Evolutionary conservation across 2,888 invertebrate genomes (phyloP), one percentile per base, ranked within the genome.

Genomic region (Osedax fenrisi): DNA sequence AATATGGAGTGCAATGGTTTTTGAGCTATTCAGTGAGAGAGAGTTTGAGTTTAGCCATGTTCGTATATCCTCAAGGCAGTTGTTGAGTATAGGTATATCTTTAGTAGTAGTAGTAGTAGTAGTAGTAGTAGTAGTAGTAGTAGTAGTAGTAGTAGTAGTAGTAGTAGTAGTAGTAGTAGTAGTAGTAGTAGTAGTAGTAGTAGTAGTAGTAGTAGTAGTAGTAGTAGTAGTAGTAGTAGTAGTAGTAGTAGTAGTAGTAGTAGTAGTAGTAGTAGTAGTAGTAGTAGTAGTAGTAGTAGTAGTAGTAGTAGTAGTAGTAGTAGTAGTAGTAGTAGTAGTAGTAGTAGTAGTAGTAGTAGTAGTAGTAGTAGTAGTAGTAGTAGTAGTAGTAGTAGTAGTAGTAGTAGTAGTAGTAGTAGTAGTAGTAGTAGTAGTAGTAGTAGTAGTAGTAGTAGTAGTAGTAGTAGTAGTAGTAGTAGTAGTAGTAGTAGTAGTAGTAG

Each of bases 61-160:
- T n/a, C n/a, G n/a, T n/a, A n/a, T n/a, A n/a, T n/a, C n/a, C n/a
- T n/a, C n/a, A n/a, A n/a, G n/a, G n/a, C n/a, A n/a, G n/a, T n/a
- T n/a, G n/a, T n/a, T n/a, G n/a, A n/a, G n/a, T n/a, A n/a, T n/a
- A n/a, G n/a, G n/a, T n/a, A n/a, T n/a, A n/a, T n/a, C n/a, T n/a
- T n/a, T n/a, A n/a, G n/a, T n/a, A n/a, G n/a, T n/a, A n/a, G n/a
- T n/a, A n/a, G n/a, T n/a, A n/a, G n/a, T n/a, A n/a, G n/a, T n/a
- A n/a, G n/a, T n/a, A 56, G 56, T n/a, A 56, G 56, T n/a, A 56
- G 56, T 56, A 56, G 56, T 56, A 56, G 56, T 56, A 56, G 56
- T 56, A 56, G 56, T 56, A 56, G 56, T 56, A 56, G 56, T 56
- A 56, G 56, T 56, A 56, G 56, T 56, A 56, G 56, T 56, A 56